These are phyloP conservation scores for Amblyjoppa fuscipennis DNA, from an alignment of 2,888 invertebrate genomes.

Conservation along the genomic window DNA sequence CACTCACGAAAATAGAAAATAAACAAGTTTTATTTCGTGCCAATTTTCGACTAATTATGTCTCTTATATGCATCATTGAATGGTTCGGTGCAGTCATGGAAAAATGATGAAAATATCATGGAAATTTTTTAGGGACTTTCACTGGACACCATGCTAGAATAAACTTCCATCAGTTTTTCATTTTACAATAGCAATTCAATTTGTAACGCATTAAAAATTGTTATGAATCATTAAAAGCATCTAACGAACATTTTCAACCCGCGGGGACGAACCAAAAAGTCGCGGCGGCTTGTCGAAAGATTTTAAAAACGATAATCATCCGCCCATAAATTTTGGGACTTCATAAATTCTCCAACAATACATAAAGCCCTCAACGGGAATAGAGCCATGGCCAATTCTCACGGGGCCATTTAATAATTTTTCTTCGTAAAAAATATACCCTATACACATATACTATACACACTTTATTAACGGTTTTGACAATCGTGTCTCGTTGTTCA, in stretches of 20 bases:
- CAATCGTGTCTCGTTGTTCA: not conserved
- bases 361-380: not conserved
- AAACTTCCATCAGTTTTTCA: too few species aligned
- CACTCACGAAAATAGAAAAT: too few species aligned
- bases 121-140: too few species aligned
- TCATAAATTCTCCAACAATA: not conserved
- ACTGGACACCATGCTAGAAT: too few species aligned
- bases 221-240: not conserved
- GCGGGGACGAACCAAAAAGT: not conserved
- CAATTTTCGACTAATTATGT: too few species aligned
- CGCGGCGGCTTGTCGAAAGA: not conserved
- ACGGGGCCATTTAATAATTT: constrained; percentile 12
- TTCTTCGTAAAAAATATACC: not conserved
- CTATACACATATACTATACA: not conserved
- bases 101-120: too few species aligned
- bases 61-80: too few species aligned
- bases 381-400: not conserved
- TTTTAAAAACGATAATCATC: not conserved
- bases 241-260: too few species aligned
- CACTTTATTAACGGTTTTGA: not conserved
- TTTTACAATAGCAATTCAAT: too few species aligned
- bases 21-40: too few species aligned
- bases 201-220: not conserved
- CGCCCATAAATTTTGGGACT: not conserved
- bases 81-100: too few species aligned